phyloP scores from a whole-genome alignment of 2,113 vertebrate genomes.

The Podarcis cretensis region DNA sequence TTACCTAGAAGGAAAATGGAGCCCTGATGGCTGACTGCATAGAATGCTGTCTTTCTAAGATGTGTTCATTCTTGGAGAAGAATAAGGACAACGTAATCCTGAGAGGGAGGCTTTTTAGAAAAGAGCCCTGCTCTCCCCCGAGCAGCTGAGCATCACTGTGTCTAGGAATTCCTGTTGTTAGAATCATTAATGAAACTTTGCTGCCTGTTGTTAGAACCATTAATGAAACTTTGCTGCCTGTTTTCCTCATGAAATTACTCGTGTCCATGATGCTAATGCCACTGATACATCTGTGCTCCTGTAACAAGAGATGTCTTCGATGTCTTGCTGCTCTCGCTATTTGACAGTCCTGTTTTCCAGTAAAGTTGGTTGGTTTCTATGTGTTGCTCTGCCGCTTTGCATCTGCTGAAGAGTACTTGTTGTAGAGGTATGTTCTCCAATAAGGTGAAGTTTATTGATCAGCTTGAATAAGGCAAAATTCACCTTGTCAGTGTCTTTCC shows the following conservation, averaged over 20 bases:
- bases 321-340: not conserved
- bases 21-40: not conserved
- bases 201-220: constrained; percentile 14
- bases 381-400: constrained; percentile 34
- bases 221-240: not conserved
- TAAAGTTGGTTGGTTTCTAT: constrained; percentile 30
- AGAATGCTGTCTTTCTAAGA: not conserved
- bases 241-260: constrained; percentile 5
- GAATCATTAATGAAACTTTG: constrained; percentile 9
- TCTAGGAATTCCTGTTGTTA: constrained; percentile 5
- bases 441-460: not conserved
- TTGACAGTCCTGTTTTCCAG: constrained; percentile 7
- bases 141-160: not conserved
- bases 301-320: not conserved
- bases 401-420: not conserved
- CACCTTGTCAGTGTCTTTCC: constrained; percentile 32
- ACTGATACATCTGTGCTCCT: not conserved
- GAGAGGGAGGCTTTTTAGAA: not conserved
- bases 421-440: constrained; percentile 36
- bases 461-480: constrained; percentile 14
- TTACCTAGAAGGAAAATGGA: not conserved
- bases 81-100: not conserved
- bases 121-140: not conserved
- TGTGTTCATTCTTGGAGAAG: constrained; percentile 17
- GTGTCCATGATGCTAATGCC: constrained; percentile 14